Conservation (phyloP, 1,140 invertebrate species). For the Pseudomyrmex concolor region DNA sequence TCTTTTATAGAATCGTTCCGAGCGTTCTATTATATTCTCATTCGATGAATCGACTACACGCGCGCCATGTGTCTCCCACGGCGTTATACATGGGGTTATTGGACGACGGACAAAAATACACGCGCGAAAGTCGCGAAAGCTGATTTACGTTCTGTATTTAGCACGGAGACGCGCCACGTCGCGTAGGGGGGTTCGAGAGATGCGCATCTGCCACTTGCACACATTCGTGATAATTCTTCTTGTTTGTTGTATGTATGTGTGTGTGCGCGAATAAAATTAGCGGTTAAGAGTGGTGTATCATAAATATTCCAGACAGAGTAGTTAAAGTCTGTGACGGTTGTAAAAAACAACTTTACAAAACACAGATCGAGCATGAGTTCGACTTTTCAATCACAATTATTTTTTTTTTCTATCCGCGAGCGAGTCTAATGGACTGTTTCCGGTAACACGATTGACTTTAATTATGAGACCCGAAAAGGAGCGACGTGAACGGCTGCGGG, state of each 20-base stretch:
- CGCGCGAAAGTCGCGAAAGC: constrained; percentile 56
- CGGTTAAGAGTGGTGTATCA: not conserved
- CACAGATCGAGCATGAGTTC: constrained; percentile 6
- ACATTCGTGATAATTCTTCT: constrained; percentile 2
- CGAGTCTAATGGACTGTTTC: constrained; percentile 71
- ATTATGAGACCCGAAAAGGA: constrained; percentile 64
- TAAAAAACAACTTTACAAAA: not conserved
- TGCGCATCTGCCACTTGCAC: not conserved
- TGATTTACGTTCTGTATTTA: constrained; percentile 68
- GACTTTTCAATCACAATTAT: constrained; percentile 49
- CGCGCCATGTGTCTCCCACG: constrained; percentile 47
- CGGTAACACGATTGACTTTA: constrained; percentile 75
- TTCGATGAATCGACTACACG: constrained; percentile 49
- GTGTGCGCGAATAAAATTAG: not conserved
- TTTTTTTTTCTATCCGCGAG: constrained; percentile 43
- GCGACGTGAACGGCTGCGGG: constrained; percentile 63
- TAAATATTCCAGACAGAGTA: no score
- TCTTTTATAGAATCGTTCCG: constrained; percentile 23
- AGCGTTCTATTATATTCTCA: constrained; percentile 53
- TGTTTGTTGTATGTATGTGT: not conserved
- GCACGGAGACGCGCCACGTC: constrained; percentile 45
- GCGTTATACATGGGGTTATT: constrained; percentile 59
- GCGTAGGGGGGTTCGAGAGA: not conserved
- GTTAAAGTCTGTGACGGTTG: no score
- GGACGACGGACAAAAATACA: constrained; percentile 67